Evolutionary conservation across 2,113 vertebrate species (phyloP).

Genomic region (Xerus inauris): DNA sequence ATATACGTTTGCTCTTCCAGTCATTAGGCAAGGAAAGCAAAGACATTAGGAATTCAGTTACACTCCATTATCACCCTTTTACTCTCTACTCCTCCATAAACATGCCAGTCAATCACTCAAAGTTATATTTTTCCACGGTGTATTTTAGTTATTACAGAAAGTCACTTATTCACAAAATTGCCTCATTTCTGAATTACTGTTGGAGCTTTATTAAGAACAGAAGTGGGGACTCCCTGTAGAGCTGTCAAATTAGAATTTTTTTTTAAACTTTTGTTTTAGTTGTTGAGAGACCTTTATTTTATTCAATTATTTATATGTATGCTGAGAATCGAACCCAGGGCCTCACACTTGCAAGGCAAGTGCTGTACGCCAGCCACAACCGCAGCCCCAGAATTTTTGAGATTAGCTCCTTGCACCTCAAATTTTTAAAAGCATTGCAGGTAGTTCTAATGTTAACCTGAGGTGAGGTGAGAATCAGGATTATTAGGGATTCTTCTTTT

Average conservation of each 20-base stretch:
- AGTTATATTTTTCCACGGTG: neutral
- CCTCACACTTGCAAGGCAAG: too few species aligned
- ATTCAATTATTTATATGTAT: too few species aligned
- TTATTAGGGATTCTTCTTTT: neutral
- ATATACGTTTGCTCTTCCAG: neutral
- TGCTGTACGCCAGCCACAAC: too few species aligned
- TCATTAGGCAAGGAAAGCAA: neutral
- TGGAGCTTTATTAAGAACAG: neutral
- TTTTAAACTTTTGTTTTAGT: too few species aligned
- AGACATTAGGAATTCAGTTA: neutral
- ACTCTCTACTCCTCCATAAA: neutral
- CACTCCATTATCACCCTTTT: neutral
- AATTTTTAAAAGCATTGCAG: neutral
- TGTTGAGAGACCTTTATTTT: too few species aligned
- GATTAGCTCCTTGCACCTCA: neutral
- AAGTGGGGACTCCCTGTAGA: neutral
- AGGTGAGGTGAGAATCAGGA: neutral
- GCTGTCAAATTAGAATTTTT: neutral
- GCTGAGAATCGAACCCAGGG: too few species aligned
- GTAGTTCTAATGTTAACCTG: neutral
- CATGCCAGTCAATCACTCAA: neutral
- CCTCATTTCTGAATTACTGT: neutral
- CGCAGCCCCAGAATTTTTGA: constrained; percentile 23
- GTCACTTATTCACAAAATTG: neutral
- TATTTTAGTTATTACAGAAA: neutral